phyloP scores from a whole-genome alignment of 2,113 vertebrate genomes.

The Vanacampus margaritifer region DNA sequence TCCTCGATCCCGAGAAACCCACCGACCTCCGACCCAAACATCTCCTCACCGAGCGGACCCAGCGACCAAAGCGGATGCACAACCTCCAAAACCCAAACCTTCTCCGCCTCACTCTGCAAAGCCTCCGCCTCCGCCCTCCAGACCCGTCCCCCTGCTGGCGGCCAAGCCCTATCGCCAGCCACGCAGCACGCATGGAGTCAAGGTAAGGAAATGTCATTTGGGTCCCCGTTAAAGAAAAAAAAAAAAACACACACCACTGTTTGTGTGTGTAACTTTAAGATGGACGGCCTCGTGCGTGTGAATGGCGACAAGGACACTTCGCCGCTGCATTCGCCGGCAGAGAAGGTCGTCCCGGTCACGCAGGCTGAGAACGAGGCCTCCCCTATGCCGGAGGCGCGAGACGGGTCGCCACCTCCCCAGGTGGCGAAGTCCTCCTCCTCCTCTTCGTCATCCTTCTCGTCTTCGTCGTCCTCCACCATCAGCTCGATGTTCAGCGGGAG shows the following conservation, averaged over 20 bases:
- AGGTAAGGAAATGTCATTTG: conserved; percentile 70
- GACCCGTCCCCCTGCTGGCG: conserved; percentile 87
- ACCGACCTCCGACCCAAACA: conserved; percentile 2
- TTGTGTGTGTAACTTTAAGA: conserved; percentile 62
- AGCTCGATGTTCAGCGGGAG: conserved; percentile 60
- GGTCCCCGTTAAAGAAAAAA: too few species aligned
- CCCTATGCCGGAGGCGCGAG: conserved; percentile 20
- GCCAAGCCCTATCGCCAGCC: conserved; percentile 93
- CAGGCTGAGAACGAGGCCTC: conserved; percentile 14
- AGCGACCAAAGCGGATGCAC: conserved; percentile 42
- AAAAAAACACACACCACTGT: too few species aligned
- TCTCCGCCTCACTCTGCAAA: conserved; percentile 41
- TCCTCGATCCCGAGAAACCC: conserved; percentile 49
- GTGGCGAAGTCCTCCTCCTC: conserved; percentile 7
- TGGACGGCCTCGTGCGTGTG: conserved; percentile 82
- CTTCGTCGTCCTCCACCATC: conserved; percentile 50
- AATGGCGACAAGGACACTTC: conserved; percentile 72
- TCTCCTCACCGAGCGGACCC: conserved; percentile 45
- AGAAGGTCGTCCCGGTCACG: background rate
- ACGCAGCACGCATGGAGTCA: conserved; percentile 78
- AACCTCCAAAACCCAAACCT: conserved; percentile 18
- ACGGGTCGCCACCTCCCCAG: conserved; percentile 9
- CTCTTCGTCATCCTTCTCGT: background rate
- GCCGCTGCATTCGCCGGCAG: conserved; percentile 13
- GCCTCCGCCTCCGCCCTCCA: conserved; percentile 68